Conservation (phyloP, 2,888 invertebrate genomes). For the Leptinotarsa juncta region DNA sequence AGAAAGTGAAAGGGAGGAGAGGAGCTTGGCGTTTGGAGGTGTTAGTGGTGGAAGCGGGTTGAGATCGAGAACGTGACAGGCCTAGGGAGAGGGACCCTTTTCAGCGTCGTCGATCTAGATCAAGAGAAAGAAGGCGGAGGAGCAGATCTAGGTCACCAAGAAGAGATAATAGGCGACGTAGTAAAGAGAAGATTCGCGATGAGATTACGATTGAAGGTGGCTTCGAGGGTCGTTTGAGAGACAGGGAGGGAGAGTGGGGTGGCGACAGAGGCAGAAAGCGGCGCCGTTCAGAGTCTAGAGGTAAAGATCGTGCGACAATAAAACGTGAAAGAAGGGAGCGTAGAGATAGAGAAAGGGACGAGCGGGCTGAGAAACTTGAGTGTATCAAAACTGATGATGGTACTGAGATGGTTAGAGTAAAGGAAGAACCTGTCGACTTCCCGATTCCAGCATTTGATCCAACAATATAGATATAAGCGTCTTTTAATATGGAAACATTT, state of each 20-base stretch:
- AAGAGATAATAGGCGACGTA: constrained; percentile 70
- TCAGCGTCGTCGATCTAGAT: constrained; percentile 60
- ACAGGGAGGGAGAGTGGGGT: constrained; percentile 66
- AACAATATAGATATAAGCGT: constrained; percentile 53
- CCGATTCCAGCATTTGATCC: constrained; percentile 71
- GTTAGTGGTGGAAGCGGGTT: constrained; percentile 62
- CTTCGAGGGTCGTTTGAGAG: constrained; percentile 62
- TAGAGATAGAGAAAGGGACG: constrained; percentile 66
- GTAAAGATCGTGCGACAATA: constrained; percentile 71
- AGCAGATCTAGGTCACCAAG: constrained; percentile 68
- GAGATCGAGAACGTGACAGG: constrained; percentile 61
- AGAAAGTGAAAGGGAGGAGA: constrained; percentile 68
- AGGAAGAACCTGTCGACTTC: constrained; percentile 82
- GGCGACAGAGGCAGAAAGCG: constrained; percentile 72
- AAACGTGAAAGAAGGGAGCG: constrained; percentile 74
- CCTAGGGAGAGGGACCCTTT: background rate
- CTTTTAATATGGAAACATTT: background rate
- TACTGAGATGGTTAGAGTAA: constrained; percentile 79
- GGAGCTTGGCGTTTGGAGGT: background rate
- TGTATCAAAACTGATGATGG: constrained; percentile 70
- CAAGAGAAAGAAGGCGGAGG: constrained; percentile 61
- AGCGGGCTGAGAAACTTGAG: constrained; percentile 66
- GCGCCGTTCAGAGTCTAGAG: constrained; percentile 68
- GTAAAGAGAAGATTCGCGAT: constrained; percentile 68
- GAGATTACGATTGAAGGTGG: constrained; percentile 67